Conservation (phyloP, 2,888 invertebrate species). For the Tiliacea aurago region DNA sequence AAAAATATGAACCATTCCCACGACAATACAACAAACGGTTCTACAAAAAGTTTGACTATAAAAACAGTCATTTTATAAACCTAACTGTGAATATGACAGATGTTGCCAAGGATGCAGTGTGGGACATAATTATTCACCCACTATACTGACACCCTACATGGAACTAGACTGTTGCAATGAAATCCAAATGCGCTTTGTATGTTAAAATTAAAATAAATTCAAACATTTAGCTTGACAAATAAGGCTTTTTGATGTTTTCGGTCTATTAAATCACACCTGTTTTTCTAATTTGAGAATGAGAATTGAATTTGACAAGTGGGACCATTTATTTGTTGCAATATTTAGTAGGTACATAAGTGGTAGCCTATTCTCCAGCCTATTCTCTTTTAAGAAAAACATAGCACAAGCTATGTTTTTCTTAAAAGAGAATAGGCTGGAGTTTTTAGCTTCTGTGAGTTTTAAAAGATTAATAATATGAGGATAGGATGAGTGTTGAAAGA, state of each 20-base stretch:
- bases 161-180: conserved; percentile 31
- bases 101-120: conserved; percentile 50
- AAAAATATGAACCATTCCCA: conserved; percentile 29
- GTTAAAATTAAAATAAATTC: conserved; percentile 22
- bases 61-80: conserved; percentile 6
- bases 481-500: neutral
- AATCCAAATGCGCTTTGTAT: conserved; percentile 12
- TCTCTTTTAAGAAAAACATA: no score
- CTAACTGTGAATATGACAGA: conserved; percentile 44
- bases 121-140: conserved; percentile 52
- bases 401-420: neutral
- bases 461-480: neutral
- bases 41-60: conserved; percentile 8
- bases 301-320: neutral
- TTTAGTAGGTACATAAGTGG: neutral
- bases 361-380: no score
- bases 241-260: conserved; percentile 12
- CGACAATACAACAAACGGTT: conserved; percentile 19
- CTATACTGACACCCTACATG: conserved; percentile 27
- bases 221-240: conserved; percentile 5
- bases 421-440: neutral
- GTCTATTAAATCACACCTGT: neutral
- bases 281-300: neutral
- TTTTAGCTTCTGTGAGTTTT: neutral
- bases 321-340: neutral